Conservation (phyloP, 2,113 vertebrate species). For the Amphilophus citrinellus region DNA sequence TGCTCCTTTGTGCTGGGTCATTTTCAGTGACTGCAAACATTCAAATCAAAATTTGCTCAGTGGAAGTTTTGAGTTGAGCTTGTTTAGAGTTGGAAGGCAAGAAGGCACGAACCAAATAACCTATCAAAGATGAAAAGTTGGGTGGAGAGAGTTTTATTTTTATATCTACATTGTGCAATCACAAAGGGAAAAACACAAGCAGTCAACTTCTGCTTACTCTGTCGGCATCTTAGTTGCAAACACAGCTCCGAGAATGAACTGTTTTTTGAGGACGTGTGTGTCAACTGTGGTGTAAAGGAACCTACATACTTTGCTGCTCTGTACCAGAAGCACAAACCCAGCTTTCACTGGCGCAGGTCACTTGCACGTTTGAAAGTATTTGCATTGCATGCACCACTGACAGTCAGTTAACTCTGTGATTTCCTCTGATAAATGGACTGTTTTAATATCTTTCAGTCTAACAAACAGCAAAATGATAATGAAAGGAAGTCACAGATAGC, state of each 20-base stretch:
- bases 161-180: neutral
- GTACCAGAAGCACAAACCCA: neutral
- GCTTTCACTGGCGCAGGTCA: neutral
- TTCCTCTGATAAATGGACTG: neutral
- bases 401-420: neutral
- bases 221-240: neutral
- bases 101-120: neutral
- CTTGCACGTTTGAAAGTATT: neutral
- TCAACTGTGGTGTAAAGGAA: neutral
- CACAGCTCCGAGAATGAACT: neutral
- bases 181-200: neutral
- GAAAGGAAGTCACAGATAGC: accelerated
- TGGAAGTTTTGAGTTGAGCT: neutral
- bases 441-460: neutral
- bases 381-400: neutral
- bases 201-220: neutral
- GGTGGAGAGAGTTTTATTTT: no score
- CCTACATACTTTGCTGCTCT: neutral
- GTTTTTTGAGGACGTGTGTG: neutral
- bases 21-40: neutral
- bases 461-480: neutral
- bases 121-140: neutral
- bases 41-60: neutral
- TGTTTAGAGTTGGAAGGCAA: neutral
- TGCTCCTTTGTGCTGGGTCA: neutral